Evolutionary conservation across 2,797 vertebrate species (phyloP).

Genomic region (Syngnathus acus): DNA sequence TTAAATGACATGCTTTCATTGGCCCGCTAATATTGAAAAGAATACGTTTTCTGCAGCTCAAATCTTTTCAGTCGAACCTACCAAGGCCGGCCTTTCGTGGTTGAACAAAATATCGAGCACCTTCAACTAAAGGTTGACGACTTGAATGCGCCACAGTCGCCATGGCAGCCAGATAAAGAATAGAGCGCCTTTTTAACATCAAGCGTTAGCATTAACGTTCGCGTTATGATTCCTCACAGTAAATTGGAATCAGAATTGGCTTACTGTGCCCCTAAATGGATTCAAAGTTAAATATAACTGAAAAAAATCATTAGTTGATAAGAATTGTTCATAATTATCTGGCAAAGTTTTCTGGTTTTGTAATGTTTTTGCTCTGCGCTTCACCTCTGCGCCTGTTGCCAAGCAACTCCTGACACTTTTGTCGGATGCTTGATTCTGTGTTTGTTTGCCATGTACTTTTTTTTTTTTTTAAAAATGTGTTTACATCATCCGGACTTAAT

Average conservation of each 20-base stretch:
- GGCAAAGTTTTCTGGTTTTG: conserved; percentile 5
- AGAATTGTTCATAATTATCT: neutral
- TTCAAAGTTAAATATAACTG: too few relatives aligned
- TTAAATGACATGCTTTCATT: conserved; percentile 27
- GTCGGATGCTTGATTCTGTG: conserved; percentile 12
- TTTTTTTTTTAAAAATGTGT: too few relatives aligned
- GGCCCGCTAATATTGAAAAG: conserved; percentile 23
- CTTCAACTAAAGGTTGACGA: conserved; percentile 44
- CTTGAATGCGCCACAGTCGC: conserved; percentile 37
- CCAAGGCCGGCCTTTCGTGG: conserved; percentile 41
- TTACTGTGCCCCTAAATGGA: too few relatives aligned
- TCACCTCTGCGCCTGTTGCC: conserved; percentile 57
- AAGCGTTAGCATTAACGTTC: neutral
- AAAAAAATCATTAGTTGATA: too few relatives aligned
- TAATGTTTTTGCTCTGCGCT: conserved; percentile 30
- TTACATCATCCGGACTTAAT: neutral
- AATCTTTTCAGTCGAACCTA: conserved; percentile 27
- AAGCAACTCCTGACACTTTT: conserved; percentile 57
- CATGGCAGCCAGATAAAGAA: conserved; percentile 37
- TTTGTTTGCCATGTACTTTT: neutral
- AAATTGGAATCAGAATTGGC: too few relatives aligned
- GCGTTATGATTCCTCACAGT: neutral
- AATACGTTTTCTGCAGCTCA: conserved; percentile 30
- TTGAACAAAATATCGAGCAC: conserved; percentile 23
- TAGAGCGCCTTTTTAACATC: neutral